Conservation (phyloP, 2,888 invertebrate genomes). For the Meiosimyza platycephala region DNA sequence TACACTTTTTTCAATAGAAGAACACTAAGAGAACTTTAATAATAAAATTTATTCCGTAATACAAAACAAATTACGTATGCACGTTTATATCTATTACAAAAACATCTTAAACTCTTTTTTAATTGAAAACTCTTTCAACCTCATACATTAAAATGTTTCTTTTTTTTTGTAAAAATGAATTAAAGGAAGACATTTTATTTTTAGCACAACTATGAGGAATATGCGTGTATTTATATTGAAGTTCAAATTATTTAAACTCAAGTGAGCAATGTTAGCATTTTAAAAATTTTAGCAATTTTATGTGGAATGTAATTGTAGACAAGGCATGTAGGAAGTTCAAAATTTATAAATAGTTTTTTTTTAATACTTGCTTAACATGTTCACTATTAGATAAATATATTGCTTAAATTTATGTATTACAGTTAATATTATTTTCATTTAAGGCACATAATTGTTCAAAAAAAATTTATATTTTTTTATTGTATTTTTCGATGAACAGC, state of each 20-base stretch:
- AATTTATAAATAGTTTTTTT: background rate
- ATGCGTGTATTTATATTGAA: slow-evolving; percentile 11
- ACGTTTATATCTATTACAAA: too few relatives aligned
- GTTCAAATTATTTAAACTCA: slow-evolving; percentile 17
- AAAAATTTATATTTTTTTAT: slow-evolving; percentile 38
- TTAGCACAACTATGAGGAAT: slow-evolving; percentile 7
- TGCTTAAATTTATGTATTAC: slow-evolving; percentile 21
- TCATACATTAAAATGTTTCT: background rate
- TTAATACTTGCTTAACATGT: background rate
- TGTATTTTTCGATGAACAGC: slow-evolving; percentile 2
- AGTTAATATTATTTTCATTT: slow-evolving; percentile 21
- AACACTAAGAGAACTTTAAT: too few relatives aligned
- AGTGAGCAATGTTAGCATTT: slow-evolving; percentile 20
- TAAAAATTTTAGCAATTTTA: slow-evolving; percentile 1
- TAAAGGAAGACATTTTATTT: slow-evolving; percentile 27
- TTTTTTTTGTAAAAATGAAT: slow-evolving; percentile 7
- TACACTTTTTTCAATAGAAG: too few relatives aligned
- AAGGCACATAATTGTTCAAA: slow-evolving; percentile 40
- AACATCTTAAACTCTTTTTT: too few relatives aligned
- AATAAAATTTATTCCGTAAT: too few relatives aligned
- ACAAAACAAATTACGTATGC: too few relatives aligned
- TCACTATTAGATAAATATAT: background rate
- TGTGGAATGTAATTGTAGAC: background rate
- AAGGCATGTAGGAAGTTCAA: background rate
- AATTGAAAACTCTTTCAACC: too few relatives aligned